These are phyloP conservation scores for Latrodectus hesperus DNA, from an alignment of 2,888 invertebrate genomes.

Conservation along the genomic window DNA sequence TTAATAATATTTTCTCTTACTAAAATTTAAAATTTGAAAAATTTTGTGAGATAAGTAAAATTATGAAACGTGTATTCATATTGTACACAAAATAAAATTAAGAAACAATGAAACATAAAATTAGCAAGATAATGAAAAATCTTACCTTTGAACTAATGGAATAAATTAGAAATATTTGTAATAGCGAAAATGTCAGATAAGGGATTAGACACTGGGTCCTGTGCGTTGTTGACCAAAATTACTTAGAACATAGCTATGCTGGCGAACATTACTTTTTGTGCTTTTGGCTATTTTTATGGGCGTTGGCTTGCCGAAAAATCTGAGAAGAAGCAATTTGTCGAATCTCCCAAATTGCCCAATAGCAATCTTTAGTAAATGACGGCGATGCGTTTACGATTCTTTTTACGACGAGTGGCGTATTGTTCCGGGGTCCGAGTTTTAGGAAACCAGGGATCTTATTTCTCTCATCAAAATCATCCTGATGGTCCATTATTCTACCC, in stretches of 20 bases:
- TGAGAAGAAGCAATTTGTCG: conserved; percentile 39
- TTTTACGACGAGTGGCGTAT: conserved; percentile 39
- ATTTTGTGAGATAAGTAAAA: too few species aligned
- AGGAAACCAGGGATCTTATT: neutral
- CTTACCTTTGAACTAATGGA: too few species aligned
- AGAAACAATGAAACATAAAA: neutral
- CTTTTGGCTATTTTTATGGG: conserved; percentile 47
- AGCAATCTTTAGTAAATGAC: conserved; percentile 22
- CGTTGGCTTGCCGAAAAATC: conserved; percentile 23
- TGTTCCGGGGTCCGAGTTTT: conserved; percentile 28
- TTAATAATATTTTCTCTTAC: too few species aligned
- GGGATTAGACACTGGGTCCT: neutral
- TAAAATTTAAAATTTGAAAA: too few species aligned
- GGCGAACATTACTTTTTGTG: neutral
- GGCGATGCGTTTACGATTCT: conserved; percentile 34
- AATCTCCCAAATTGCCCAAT: conserved; percentile 32
- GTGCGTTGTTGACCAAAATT: neutral
- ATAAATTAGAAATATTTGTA: neutral
- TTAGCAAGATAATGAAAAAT: neutral
- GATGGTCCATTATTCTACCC: neutral
- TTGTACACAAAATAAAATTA: too few species aligned
- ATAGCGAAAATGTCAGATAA: neutral
- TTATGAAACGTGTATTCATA: too few species aligned
- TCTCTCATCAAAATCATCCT: neutral
- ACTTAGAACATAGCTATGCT: too few species aligned